These are phyloP conservation scores for Antedon bifida DNA, from an alignment of 35 echinoderm and acorn worm species.

Conservation along the genomic window DNA sequence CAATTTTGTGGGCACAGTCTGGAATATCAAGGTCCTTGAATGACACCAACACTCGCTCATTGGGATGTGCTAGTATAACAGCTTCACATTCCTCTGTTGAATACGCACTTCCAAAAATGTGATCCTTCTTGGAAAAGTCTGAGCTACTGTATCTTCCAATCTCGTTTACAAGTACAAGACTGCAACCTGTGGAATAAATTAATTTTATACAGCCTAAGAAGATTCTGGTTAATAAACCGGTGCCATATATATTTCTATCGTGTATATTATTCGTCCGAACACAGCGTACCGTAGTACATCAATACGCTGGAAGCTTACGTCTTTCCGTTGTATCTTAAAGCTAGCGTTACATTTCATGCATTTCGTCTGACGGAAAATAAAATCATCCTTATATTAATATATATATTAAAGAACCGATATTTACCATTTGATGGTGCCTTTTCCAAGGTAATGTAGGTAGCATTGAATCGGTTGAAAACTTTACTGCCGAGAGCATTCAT, in stretches of 20 bases:
- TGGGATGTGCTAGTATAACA: not conserved
- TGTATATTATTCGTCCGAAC: too few species aligned
- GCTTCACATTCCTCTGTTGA: not conserved
- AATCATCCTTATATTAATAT: too few species aligned
- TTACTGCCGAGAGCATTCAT: not conserved
- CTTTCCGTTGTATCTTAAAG: too few species aligned
- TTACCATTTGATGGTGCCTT: not conserved
- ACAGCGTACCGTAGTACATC: too few species aligned
- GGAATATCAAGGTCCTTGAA: not conserved
- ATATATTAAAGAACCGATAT: too few species aligned
- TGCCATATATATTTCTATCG: too few species aligned
- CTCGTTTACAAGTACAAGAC: not conserved
- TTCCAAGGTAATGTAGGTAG: not conserved
- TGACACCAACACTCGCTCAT: not conserved
- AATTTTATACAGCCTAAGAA: too few species aligned
- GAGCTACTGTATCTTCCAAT: not conserved
- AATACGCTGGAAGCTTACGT: too few species aligned
- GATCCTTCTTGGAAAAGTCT: not conserved
- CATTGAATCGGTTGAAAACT: not conserved
- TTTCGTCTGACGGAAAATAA: too few species aligned
- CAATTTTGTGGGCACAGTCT: not conserved
- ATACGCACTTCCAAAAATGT: not conserved
- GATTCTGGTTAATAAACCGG: too few species aligned
- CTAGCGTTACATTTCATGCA: too few species aligned
- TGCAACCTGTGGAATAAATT: not conserved